These are phyloP conservation scores for Erinaceus europaeus DNA, from an alignment of 2,113 vertebrate genomes.

Conservation along the genomic window DNA sequence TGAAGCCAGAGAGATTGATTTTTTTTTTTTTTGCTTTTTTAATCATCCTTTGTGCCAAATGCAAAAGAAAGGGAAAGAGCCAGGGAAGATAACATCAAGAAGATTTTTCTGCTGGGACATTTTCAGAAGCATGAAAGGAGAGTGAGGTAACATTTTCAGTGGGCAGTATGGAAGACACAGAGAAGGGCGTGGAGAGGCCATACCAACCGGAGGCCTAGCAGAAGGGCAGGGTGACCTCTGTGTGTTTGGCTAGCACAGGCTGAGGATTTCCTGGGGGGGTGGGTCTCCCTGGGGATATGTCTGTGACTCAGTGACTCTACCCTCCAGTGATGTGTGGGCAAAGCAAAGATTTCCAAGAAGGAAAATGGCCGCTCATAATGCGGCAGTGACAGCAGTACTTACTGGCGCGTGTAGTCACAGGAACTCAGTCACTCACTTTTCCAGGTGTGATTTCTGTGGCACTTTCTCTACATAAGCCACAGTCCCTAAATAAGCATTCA, in stretches of 20 bases:
- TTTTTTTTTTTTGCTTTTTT: neutral
- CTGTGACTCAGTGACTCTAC: slow-evolving; percentile 48
- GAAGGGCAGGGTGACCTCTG: neutral
- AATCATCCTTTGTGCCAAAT: neutral
- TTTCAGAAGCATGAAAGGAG: neutral
- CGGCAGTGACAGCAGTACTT: neutral
- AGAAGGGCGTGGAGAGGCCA: neutral
- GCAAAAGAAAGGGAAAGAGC: neutral
- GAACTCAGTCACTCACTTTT: slow-evolving; percentile 30
- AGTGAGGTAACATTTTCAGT: neutral
- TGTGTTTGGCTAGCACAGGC: neutral
- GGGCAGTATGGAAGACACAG: neutral
- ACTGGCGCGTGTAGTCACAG: slow-evolving; percentile 41
- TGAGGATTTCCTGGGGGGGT: neutral
- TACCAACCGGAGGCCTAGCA: neutral
- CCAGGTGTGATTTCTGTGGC: slow-evolving; percentile 2
- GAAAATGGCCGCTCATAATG: slow-evolving; percentile 6
- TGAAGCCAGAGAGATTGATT: neutral
- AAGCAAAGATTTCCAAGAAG: slow-evolving; percentile 39
- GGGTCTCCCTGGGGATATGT: neutral
- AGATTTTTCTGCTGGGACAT: neutral
- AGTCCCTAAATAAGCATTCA: slow-evolving; percentile 29
- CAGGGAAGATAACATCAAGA: neutral
- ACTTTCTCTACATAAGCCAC: neutral
- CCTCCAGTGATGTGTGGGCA: slow-evolving; percentile 25